Evolutionary conservation across 1,140 invertebrate species (phyloP), one percentile per base, ranked within the genome.

Genomic region (Portunus trituberculatus): DNA sequence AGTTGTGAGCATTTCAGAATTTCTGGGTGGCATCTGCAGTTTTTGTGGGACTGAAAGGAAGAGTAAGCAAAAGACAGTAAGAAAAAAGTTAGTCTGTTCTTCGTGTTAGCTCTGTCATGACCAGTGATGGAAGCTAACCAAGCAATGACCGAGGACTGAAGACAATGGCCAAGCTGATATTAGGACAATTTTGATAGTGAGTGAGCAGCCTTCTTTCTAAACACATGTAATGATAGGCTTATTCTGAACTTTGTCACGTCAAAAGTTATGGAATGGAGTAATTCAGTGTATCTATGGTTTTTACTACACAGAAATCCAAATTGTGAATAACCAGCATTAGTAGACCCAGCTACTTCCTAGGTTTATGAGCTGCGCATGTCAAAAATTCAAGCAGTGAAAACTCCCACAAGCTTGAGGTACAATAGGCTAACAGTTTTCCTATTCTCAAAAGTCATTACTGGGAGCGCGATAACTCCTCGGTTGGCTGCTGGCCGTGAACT

Each of bases 331-430:
- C 16, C 67, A 76, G 67, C 25, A n/a, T 25, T n/a, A 76, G 67
- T 76, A 76, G 67, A 76, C 67, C 67, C 67, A 76, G 67, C 67
- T 76, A 76, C 52, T 59, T 76, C 12, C n/a, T 76, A n/a, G 67
- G 20, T n/a, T 76, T n/a, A n/a, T 76, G 67, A 76, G n/a, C n/a
- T 76, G 67, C 67, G 25, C 67, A n/a, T 76, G 20, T 76, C n/a
- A 76, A 76, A 76, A 76, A 76, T 7, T 76, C 67, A 76, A 76
- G 67, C 67, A 12, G 16, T 59, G 67, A 76, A 76, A 76, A 76
- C 20, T 76, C 25, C 20, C 67, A 76, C 12, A 76, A 76, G 67
- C 67, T 76, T 76, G 67, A 76, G n/a, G 25, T 59, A 59, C 16
- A 25, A n/a, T n/a, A 76, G 20, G n/a, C n/a, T n/a, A n/a, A 76